phyloP scores from a whole-genome alignment of 2,888 invertebrate species.

The Graphium colonna region DNA sequence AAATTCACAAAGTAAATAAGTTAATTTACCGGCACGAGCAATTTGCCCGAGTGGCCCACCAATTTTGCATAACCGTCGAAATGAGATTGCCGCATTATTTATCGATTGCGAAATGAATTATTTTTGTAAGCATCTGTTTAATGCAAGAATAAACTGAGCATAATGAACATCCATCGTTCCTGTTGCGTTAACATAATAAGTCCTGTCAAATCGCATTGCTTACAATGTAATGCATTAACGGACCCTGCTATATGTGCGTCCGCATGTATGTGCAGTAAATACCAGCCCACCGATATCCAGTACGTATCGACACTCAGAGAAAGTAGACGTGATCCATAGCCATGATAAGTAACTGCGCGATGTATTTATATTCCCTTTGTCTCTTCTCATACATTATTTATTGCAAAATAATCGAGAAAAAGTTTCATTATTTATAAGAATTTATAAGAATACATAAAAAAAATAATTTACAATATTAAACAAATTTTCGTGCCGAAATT shows the following conservation, averaged over 20 bases:
- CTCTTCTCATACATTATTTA: constrained; percentile 65
- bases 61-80: constrained; percentile 25
- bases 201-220: neutral
- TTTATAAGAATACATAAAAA: too few species aligned
- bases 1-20: constrained; percentile 22
- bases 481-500: too few species aligned
- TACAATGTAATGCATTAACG: neutral
- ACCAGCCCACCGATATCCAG: constrained; percentile 18
- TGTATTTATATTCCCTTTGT: constrained; percentile 77
- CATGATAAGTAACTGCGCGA: constrained; percentile 63
- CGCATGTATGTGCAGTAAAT: neutral
- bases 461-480: too few species aligned
- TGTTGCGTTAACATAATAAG: neutral
- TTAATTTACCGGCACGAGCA: constrained; percentile 21
- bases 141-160: neutral
- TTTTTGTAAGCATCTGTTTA: neutral
- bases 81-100: constrained; percentile 25
- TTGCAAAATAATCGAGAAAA: constrained; percentile 44
- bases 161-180: neutral
- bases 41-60: constrained; percentile 23
- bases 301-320: constrained; percentile 58
- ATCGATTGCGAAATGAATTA: constrained; percentile 8
- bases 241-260: neutral
- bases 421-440: constrained; percentile 46
- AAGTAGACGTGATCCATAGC: constrained; percentile 60